Percentiles rank a stretch among this genome's conserved stretches.
Evolutionary conservation across 2,113 vertebrate genomes (phyloP).

Genomic region (Pseudorasbora parva): DNA sequence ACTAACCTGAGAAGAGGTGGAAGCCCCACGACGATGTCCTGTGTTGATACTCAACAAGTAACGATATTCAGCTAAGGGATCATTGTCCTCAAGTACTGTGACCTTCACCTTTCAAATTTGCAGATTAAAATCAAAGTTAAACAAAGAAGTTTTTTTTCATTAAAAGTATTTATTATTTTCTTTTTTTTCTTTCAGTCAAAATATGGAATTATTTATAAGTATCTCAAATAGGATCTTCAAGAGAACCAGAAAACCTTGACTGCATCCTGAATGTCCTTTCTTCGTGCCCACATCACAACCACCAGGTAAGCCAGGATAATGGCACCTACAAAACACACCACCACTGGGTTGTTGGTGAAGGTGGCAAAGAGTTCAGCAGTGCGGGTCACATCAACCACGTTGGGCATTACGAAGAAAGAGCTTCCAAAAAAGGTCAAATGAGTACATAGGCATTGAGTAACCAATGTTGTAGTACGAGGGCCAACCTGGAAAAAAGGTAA

Average conservation of each 20-base stretch:
- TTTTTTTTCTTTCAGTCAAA: background rate
- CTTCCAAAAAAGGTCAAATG: constrained; percentile 94
- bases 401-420: constrained; percentile 90
- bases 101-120: constrained; percentile 81
- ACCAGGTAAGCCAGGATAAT: constrained; percentile 84
- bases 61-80: constrained; percentile 88
- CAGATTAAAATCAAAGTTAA: background rate
- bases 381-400: constrained; percentile 82
- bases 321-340: constrained; percentile 88
- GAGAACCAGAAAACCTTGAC: constrained; percentile 78
- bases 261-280: constrained; percentile 88
- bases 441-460: constrained; percentile 90
- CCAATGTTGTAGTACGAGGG: constrained; percentile 76
- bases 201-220: background rate
- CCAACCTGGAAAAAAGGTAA: constrained; percentile 80
- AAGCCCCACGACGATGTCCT: constrained; percentile 86
- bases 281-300: constrained; percentile 86
- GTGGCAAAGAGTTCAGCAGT: constrained; percentile 87
- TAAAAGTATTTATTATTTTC: background rate
- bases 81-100: constrained; percentile 88
- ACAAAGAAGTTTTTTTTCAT: background rate
- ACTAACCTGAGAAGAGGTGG: constrained; percentile 88
- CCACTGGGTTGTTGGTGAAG: constrained; percentile 88
- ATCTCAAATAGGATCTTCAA: background rate
- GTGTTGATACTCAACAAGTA: constrained; percentile 89